phyloP scores from a whole-genome alignment of 2,888 invertebrate genomes.

The Lutraria lutraria region DNA sequence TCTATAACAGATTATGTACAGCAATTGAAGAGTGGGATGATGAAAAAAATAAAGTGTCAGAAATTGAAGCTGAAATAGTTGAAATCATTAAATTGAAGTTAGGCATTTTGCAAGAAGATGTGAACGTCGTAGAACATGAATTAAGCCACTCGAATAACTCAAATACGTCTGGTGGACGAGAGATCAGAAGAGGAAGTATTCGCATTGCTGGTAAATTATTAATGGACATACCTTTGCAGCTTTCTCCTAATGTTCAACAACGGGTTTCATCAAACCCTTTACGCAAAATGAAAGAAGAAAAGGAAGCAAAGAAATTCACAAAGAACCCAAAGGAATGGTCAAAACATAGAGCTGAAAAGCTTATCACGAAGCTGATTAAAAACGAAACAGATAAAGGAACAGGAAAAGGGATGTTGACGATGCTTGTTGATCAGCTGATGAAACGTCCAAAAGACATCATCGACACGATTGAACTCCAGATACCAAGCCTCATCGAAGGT shows the following conservation, averaged over 20 bases:
- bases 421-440: slow-evolving; percentile 64
- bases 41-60: slow-evolving; percentile 51
- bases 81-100: slow-evolving; percentile 66
- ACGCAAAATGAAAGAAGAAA: not conserved
- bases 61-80: slow-evolving; percentile 66
- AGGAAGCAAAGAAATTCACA: slow-evolving; percentile 15
- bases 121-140: slow-evolving; percentile 54
- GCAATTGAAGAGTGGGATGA: slow-evolving; percentile 69
- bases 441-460: slow-evolving; percentile 66
- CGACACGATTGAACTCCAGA: slow-evolving; percentile 57
- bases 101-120: slow-evolving; percentile 72
- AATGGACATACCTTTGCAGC: slow-evolving; percentile 29
- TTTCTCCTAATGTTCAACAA: slow-evolving; percentile 34
- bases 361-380: slow-evolving; percentile 53
- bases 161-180: not conserved
- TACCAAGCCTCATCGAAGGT: slow-evolving; percentile 73
- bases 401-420: slow-evolving; percentile 45
- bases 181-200: slow-evolving; percentile 11
- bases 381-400: slow-evolving; percentile 44
- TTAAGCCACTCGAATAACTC: slow-evolving; percentile 27
- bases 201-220: not conserved
- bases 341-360: slow-evolving; percentile 65
- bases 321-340: slow-evolving; percentile 65
- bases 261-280: slow-evolving; percentile 34
- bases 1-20: slow-evolving; percentile 63